A percentile compares a stretch with the other conserved stretches of the same genome.
These are phyloP conservation scores for Camponotus fellah DNA, from an alignment of 2,888 invertebrate genomes.

Conservation along the genomic window DNA sequence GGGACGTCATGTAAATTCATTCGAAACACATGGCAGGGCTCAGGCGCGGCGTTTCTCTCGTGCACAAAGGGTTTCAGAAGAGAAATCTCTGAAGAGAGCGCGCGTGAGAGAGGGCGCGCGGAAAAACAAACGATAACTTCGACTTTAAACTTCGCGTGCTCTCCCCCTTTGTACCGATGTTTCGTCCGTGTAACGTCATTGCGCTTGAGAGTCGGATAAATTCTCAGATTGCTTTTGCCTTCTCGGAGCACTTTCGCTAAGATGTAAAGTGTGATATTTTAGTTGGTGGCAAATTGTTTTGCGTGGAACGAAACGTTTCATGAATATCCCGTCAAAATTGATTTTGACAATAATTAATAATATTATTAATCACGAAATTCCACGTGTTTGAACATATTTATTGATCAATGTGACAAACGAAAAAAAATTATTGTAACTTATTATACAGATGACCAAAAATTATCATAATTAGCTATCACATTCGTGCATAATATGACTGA, in stretches of 20 bases:
- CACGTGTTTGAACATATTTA: neutral
- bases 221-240: conserved; percentile 38
- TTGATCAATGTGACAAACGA: neutral
- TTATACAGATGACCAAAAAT: neutral
- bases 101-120: conserved; percentile 16
- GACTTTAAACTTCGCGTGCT: conserved; percentile 61
- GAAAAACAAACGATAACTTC: conserved; percentile 70
- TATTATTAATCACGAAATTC: neutral
- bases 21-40: conserved; percentile 78
- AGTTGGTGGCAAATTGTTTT: neutral
- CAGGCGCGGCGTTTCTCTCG: conserved; percentile 63
- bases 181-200: conserved; percentile 9
- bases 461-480: conserved; percentile 29
- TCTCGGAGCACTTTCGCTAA: neutral
- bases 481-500: neutral
- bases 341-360: neutral
- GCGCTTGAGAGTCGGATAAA: conserved; percentile 19
- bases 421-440: conserved; percentile 8
- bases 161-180: neutral
- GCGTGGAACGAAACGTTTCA: neutral
- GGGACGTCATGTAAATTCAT: conserved; percentile 78
- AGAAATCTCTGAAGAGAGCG: conserved; percentile 61
- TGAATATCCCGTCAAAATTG: neutral
- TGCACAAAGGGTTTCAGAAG: conserved; percentile 67
- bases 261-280: conserved; percentile 8